A percentile compares a stretch with the other conserved stretches of the same genome.
phyloP scores from a whole-genome alignment of 2,113 vertebrate genomes.

The Tichodroma muraria region DNA sequence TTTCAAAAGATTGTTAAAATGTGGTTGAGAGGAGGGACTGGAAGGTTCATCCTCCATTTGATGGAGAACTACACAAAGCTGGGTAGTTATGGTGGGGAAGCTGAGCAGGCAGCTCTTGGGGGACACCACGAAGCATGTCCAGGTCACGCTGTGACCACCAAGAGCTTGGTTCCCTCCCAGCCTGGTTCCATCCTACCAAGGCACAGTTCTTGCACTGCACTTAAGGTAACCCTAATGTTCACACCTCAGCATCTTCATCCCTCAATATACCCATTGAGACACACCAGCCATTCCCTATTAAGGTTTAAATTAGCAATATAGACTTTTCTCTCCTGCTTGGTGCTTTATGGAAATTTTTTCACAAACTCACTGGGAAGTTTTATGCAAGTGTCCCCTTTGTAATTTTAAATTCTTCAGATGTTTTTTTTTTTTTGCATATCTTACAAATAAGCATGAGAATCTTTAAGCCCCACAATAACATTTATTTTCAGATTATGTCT shows the following conservation, averaged over 20 bases:
- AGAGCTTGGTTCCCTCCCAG: neutral
- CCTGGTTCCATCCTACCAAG: neutral
- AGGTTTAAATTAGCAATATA: neutral
- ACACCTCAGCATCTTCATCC: neutral
- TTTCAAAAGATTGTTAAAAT: neutral
- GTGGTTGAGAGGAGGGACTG: neutral
- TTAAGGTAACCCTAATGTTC: neutral
- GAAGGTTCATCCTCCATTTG: neutral
- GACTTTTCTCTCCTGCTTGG: neutral
- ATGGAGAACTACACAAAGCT: neutral
- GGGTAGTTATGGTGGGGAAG: neutral
- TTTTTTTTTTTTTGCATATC: neutral
- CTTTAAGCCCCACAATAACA: neutral
- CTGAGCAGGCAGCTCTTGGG: neutral
- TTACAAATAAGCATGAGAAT: neutral
- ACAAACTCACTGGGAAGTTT: neutral
- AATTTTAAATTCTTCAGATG: neutral
- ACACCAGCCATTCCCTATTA: neutral
- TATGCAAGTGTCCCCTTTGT: neutral
- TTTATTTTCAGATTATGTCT: neutral
- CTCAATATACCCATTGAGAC: accelerated
- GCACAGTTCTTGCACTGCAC: neutral
- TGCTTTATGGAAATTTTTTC: neutral
- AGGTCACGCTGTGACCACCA: neutral
- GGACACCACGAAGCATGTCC: neutral